phyloP scores from a whole-genome alignment of 2,797 vertebrate genomes.

The Tachyglossus aculeatus region DNA sequence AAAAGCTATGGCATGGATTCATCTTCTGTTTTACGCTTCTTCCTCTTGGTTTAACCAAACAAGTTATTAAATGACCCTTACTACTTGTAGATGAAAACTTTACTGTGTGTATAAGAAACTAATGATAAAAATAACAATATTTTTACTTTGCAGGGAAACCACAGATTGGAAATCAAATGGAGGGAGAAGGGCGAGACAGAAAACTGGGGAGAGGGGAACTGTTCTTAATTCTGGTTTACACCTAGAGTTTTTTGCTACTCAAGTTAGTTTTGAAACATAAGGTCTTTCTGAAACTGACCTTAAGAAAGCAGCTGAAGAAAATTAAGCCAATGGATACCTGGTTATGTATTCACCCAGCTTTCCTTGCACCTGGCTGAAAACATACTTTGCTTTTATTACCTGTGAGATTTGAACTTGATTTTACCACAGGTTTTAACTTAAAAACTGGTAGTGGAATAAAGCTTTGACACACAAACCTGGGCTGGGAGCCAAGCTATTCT shows the following conservation, averaged over 20 bases:
- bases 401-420: not conserved
- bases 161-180: too few relatives aligned
- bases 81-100: not conserved
- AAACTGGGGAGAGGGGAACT: too few relatives aligned
- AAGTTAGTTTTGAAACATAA: conserved; percentile 28
- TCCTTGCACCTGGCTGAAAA: conserved; percentile 25
- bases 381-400: conserved; percentile 18
- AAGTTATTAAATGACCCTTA: not conserved
- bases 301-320: conserved; percentile 40
- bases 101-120: conserved; percentile 10
- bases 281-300: conserved; percentile 34
- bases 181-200: too few relatives aligned
- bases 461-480: not conserved
- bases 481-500: conserved; percentile 2
- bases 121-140: not conserved
- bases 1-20: not conserved
- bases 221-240: not conserved
- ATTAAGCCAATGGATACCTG: conserved; percentile 23
- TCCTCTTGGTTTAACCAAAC: not conserved
- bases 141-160: too few relatives aligned
- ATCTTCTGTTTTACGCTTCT: not conserved
- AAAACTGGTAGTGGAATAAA: not conserved
- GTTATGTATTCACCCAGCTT: conserved; percentile 14
- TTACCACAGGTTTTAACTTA: conserved; percentile 5
- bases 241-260: conserved; percentile 39